Evolutionary conservation across 2,888 invertebrate species (phyloP), one percentile per base, ranked within the genome.

Genomic region (Caradrina kadenii): DNA sequence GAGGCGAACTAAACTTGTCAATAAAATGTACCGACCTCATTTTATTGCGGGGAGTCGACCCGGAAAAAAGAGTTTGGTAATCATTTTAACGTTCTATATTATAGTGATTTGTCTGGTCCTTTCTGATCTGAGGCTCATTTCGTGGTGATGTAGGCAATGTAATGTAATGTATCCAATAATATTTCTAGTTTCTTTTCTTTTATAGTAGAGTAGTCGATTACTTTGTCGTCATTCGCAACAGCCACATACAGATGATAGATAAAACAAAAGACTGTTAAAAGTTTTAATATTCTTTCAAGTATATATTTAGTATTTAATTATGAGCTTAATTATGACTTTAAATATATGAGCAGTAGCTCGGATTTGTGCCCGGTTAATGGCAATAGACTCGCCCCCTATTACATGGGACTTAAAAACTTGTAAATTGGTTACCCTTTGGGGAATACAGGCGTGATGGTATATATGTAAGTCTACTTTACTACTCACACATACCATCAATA

Each of bases 11-110:
- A 72, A 83, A 86, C 82, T 83, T 88, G 86, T 87, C 86, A 86
- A 84, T 87, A 87, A 85, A 87, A 82, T 82, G 79, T 81, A 80
- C 70, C 73, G 74, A 72, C 79, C 82, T 84, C 85, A 87, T 86
- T 88, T 88, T 82, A 87, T 84, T 79, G 81, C 75, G 76, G 70
- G 71, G 79, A 81, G 77, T 64, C 79, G 82, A 84, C 81, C 83
- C 82, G 82, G 76, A 86, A 86, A 84, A 82, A 83, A 63, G 79
- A 76, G 69, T 79, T 79, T 76, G 70, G 74, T 77, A 74, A 84
- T 82, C 78, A 78, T 80, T 81, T 82, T 81, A 76, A 76, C 76
- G 65, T 74, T 61, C 59, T 72, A 61, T 77, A 72, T 76, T 73
- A 62, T 62, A 50, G 55, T 35, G 50, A 66, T 76, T 61, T 80